Evolutionary conservation across 2,113 vertebrate genomes (phyloP), one percentile per base, ranked within the genome.

Genomic region (Leucoraja erinaceus): DNA sequence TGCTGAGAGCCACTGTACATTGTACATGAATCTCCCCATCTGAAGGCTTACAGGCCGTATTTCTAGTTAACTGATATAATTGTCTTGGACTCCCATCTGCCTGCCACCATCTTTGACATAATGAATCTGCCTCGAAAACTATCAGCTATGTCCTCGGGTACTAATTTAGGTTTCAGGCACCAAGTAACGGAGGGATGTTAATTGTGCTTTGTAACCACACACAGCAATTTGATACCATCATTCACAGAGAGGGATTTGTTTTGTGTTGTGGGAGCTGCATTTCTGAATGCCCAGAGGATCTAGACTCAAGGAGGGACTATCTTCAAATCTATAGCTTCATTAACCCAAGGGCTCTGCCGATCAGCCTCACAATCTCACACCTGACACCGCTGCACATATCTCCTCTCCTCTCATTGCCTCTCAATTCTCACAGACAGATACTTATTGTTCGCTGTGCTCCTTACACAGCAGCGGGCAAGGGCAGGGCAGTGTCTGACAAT

Each of bases 311-410:
- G 56, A 61, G 70, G 9, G 20, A 81, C 31, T 66, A 94, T 90
- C 75, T 93, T 88, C 93, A 93, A 93, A 94, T 94, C 90, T 77
- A 78, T 31, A 93, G 93, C 93, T 94, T 93, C 81, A 93, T 94
- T 94, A 94, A 90, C 63, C 54, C 61, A 8, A 77, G 54, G 90
- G 93, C 93, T 79, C 47, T 59, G 56, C 78, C 66, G 70, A 92
- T 93, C 93, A 90, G 63, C 72, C 75, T 75, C 31, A 94, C 72
- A 93, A 90, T 93, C 33, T 91, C 33, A 59, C 90, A 94, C 93
- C 93, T 93, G 93, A 94, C 93, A 54, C 11, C 70, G 33, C 20
- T 20, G 25, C 56, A 86, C 4, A 75, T 47, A 47, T 88, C 75
- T n/a, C n/a, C 61, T 92, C 90, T 47, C 83, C 83, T 28, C 90